Percentiles rank a stretch among this genome's conserved stretches.
phyloP scores from a whole-genome alignment of 1,140 invertebrate genomes.

The Drosophila seguyi region DNA sequence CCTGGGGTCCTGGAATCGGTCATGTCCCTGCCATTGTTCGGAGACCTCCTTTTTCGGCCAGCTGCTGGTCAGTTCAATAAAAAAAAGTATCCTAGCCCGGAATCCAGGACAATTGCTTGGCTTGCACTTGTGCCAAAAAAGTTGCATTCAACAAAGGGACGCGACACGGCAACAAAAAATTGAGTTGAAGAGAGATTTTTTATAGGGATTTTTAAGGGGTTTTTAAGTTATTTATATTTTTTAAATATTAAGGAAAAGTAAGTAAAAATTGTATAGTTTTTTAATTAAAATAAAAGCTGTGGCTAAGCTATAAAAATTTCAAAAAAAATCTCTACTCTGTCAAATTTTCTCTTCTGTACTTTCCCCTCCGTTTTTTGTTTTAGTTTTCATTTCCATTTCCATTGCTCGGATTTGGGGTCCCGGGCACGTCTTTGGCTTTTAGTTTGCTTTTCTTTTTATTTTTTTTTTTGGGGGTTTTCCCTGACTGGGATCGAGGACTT shows the following conservation, averaged over 20 bases:
- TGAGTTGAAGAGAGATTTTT: neutral
- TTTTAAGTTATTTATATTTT: neutral
- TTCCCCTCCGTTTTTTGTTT: neutral
- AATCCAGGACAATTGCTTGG: slow-evolving; percentile 52
- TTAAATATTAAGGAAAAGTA: neutral
- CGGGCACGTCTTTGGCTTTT: slow-evolving; percentile 30
- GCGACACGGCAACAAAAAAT: slow-evolving; percentile 11
- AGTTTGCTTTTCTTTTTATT: neutral
- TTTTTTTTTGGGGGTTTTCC: neutral
- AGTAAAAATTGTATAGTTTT: neutral
- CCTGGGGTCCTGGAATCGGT: slow-evolving; percentile 36
- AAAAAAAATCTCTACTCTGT: neutral
- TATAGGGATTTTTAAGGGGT: neutral
- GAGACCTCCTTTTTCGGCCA: slow-evolving; percentile 9
- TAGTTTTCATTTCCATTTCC: slow-evolving; percentile 19
- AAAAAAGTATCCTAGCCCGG: slow-evolving; percentile 40
- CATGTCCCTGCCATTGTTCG: slow-evolving; percentile 45
- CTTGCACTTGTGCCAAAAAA: slow-evolving; percentile 59
- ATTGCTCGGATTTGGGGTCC: slow-evolving; percentile 33
- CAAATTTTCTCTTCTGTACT: neutral
- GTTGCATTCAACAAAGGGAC: slow-evolving; percentile 35
- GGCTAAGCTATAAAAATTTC: neutral
- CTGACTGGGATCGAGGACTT: neutral
- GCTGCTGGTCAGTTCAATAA: slow-evolving; percentile 35
- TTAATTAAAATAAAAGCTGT: neutral